These are phyloP conservation scores for Pseudochromis fuscus DNA, from an alignment of 2,797 vertebrate species.

Conservation along the genomic window DNA sequence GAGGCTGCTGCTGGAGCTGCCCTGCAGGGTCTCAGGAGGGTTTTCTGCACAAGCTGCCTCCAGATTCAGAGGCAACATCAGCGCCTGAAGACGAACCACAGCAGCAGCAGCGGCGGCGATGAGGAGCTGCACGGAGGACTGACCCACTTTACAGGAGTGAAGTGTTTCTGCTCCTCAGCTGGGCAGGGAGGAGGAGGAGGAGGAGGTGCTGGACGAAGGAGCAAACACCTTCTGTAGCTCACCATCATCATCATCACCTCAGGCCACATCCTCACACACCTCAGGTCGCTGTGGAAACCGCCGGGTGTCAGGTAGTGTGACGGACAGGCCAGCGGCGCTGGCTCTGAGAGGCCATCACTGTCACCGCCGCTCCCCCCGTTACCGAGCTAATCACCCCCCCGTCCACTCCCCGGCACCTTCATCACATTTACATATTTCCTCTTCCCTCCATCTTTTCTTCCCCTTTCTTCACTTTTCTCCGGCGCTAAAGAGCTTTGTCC, in stretches of 20 bases:
- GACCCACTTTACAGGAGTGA: conserved; percentile 73
- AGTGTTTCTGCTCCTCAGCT: conserved; percentile 53
- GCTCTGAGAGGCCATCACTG: conserved; percentile 50
- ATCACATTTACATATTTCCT: conserved; percentile 43
- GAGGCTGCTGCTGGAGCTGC: conserved; percentile 14
- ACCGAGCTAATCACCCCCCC: conserved; percentile 64
- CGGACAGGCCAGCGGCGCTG: conserved; percentile 14
- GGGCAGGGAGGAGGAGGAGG: conserved; percentile 16
- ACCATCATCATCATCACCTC: conserved; percentile 31
- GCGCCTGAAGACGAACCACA: conserved; percentile 36
- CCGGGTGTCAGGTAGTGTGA: conserved; percentile 48
- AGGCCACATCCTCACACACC: conserved; percentile 25
- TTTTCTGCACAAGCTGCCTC: conserved; percentile 31
- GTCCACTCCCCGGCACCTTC: conserved; percentile 24
- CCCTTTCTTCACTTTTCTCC: background rate
- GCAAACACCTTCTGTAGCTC: conserved; percentile 43
- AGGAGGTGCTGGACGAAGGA: conserved; percentile 27
- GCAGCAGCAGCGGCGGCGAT: conserved; percentile 31
- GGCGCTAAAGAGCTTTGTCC: conserved; percentile 65
- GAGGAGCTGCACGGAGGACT: conserved; percentile 51
- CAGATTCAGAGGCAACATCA: conserved; percentile 31
- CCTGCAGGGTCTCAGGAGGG: conserved; percentile 21
- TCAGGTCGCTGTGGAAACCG: background rate
- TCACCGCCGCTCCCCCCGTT: conserved; percentile 43
- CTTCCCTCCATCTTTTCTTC: background rate